Conservation (phyloP, 2,797 vertebrate species). For the Gobionotothen gibberifrons region DNA sequence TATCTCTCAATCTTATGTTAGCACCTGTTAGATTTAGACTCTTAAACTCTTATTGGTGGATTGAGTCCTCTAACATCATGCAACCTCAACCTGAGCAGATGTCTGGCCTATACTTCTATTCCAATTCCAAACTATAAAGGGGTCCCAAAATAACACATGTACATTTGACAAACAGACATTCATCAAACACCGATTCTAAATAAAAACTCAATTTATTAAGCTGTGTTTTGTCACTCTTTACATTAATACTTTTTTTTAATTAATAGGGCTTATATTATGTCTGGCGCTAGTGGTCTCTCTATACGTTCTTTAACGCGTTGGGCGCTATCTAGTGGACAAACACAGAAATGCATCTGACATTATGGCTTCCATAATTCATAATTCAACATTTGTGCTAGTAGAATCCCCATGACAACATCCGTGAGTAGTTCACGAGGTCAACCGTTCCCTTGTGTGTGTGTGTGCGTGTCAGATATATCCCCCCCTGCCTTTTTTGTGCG, state of each 20-base stretch:
- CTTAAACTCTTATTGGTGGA: background rate
- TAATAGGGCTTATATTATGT: too few species aligned
- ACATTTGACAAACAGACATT: background rate
- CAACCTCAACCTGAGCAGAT: background rate
- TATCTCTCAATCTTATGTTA: background rate
- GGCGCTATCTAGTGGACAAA: constrained; percentile 57
- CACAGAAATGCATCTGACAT: fast-evolving
- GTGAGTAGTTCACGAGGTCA: constrained; percentile 8
- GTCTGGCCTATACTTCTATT: background rate
- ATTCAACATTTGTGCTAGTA: background rate
- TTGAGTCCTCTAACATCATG: background rate
- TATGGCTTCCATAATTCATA: background rate
- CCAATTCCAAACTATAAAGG: background rate
- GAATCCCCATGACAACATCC: background rate
- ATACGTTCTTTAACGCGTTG: background rate
- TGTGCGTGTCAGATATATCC: background rate
- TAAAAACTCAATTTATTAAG: background rate
- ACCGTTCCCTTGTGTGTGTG: too few species aligned
- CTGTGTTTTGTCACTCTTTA: background rate
- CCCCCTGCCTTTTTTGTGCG: background rate
- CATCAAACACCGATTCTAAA: background rate
- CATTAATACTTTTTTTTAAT: background rate
- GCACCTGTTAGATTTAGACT: background rate
- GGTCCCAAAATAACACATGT: background rate
- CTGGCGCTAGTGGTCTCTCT: background rate